A percentile compares a stretch with the other conserved stretches of the same genome.
phyloP scores from a whole-genome alignment of 2,113 vertebrate species.

The Craseonycteris thonglongyai region DNA sequence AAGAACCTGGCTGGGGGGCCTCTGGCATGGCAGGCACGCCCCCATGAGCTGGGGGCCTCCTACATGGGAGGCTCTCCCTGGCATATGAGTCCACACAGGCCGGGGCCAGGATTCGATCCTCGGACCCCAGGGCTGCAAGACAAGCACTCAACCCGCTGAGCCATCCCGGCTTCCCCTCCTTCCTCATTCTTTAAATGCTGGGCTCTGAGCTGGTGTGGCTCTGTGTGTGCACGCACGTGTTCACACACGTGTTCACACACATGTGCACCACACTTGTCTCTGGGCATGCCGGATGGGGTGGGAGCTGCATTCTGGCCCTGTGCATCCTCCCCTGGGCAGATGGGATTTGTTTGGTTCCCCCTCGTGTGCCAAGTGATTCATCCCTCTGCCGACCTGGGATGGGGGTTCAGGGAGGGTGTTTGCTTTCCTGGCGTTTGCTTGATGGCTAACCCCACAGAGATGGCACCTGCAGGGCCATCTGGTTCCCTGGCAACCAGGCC shows the following conservation, averaged over 20 bases:
- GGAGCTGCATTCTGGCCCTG: not conserved
- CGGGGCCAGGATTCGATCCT: too few relatives aligned
- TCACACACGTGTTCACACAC: not conserved
- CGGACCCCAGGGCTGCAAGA: too few relatives aligned
- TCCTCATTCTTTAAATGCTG: not conserved
- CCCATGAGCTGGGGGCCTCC: too few relatives aligned
- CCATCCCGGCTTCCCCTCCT: too few relatives aligned
- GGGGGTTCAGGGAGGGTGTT: not conserved
- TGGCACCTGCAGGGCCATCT: not conserved
- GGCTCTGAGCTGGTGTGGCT: not conserved
- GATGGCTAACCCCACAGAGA: not conserved
- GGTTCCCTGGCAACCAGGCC: not conserved
- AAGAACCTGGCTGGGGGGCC: too few relatives aligned
- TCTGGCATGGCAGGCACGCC: too few relatives aligned
- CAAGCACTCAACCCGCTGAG: too few relatives aligned
- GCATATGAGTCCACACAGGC: too few relatives aligned
- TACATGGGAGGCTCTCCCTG: too few relatives aligned
- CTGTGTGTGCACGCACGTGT: not conserved
- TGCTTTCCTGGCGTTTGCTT: not conserved
- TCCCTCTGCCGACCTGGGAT: not conserved
- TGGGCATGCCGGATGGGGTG: not conserved
- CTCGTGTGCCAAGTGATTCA: slow-evolving; percentile 63
- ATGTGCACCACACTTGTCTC: not conserved
- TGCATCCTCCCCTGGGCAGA: slow-evolving; percentile 31
- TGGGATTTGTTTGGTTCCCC: slow-evolving; percentile 6